phyloP scores from a whole-genome alignment of 1,140 invertebrate genomes.

The Ceratina australensis region DNA sequence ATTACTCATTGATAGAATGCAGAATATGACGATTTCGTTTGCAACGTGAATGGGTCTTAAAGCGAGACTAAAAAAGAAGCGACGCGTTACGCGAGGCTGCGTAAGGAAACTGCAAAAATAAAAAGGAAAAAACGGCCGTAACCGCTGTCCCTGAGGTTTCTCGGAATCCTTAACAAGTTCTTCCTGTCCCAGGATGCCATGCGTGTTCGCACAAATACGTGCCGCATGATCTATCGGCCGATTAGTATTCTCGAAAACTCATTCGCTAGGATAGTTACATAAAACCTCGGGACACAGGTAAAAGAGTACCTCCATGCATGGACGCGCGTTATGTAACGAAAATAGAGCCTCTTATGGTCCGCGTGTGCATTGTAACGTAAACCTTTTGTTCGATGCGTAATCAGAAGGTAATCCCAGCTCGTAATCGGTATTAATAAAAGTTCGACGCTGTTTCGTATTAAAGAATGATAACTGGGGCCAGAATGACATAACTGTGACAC shows the following conservation, averaged over 20 bases:
- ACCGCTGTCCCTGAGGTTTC: slow-evolving; percentile 22
- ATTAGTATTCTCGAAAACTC: slow-evolving; percentile 38
- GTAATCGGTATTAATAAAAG: no score
- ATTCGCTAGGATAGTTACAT: slow-evolving; percentile 38
- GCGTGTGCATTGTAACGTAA: slow-evolving; percentile 28
- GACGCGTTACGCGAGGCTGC: slow-evolving; percentile 8
- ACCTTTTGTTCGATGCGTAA: slow-evolving; percentile 8
- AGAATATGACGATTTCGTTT: no score
- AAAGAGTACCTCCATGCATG: no score
- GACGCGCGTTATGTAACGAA: slow-evolving; percentile 29
- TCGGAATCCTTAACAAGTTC: slow-evolving; percentile 17
- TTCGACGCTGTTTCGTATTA: no score
- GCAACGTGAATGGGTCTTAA: neutral
- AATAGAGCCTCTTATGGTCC: neutral
- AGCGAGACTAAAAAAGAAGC: neutral
- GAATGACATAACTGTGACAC: no score
- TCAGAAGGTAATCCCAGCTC: no score
- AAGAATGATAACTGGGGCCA: no score
- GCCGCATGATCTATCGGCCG: slow-evolving; percentile 23
- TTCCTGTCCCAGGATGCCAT: neutral
- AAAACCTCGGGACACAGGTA: slow-evolving; percentile 9
- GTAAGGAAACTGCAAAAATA: slow-evolving; percentile 35
- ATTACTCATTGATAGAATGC: no score
- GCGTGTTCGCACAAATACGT: neutral
- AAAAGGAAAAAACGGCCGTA: slow-evolving; percentile 9